A percentile compares a stretch with the other conserved stretches of the same genome.
phyloP scores from a whole-genome alignment of 2,113 vertebrate species.

The Capreolus pygargus region DNA sequence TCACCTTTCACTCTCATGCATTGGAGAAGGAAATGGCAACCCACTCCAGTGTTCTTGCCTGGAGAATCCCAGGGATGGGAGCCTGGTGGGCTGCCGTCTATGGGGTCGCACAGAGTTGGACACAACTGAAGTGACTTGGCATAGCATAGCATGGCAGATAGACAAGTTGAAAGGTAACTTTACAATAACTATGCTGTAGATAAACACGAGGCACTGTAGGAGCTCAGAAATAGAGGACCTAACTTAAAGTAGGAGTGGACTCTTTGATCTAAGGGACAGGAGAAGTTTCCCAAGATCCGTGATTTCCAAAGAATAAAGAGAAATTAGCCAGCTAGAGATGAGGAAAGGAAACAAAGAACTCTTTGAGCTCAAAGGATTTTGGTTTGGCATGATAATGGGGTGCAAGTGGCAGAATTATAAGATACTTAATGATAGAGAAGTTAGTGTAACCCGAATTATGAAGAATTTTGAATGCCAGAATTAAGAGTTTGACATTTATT shows the following conservation, averaged over 20 bases:
- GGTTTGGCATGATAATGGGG: background rate
- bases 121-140: too few species aligned
- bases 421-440: background rate
- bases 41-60: too few species aligned
- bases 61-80: too few species aligned
- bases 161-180: background rate
- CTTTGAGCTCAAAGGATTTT: background rate
- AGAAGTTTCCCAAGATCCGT: background rate
- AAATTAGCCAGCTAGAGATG: background rate
- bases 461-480: constrained; percentile 10
- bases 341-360: background rate
- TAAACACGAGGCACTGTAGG: background rate
- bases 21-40: too few species aligned
- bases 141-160: background rate
- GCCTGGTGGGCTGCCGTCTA: too few species aligned
- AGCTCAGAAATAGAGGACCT: background rate
- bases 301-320: background rate
- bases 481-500: background rate
- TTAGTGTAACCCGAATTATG: background rate
- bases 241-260: background rate
- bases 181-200: background rate
- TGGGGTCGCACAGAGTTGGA: too few species aligned
- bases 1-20: too few species aligned
- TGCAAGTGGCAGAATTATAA: background rate
- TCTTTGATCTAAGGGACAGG: background rate